Base-by-base conservation (phyloP, 2,113 vertebrate species). In the Capricornis sumatraensis region DNA sequence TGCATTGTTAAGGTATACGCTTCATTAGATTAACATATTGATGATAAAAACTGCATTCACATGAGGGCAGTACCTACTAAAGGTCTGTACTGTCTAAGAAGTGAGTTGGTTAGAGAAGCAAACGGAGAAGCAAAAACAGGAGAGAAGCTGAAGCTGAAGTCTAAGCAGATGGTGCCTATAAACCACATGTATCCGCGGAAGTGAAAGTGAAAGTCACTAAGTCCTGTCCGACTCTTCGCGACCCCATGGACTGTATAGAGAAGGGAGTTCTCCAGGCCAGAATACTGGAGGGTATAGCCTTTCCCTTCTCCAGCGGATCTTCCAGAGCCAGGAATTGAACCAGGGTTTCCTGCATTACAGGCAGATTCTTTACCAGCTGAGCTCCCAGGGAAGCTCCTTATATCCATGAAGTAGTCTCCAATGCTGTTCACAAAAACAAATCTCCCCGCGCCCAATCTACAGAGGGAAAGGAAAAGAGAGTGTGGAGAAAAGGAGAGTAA, bases 141-240 rank as follows among this genome's bases (percentile, higher is more conserved):
- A 85, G 47, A 95, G 11, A 96, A 55, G 8, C 50, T 2, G 11
- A 85, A 87, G 6, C 47, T 67, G 4, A 47, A 87, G 7, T 88
- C 5, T 40, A 25, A 60, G 55, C 19, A 89, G 40, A n/a, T 47
- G 2, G 2, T 89, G 7, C 5, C 5, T 15, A 43, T 23, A 76
- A 57, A 21, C 15, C 3, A 23, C 12, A 7, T 30, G 58, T 43
- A 67, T 43, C 30, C 25, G 25, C 0, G 21, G 53, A 33, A 36
- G 33, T 67, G 33, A 19, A 19, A 67, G 16, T 67, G 64, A 21
- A 21, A 71, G 36, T 25, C 10, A 0, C 36, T 74, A 36, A 74
- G 2, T 74, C 21, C n/a, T 40, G n/a, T 74, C n/a, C 1, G 1
- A 74, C 5, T 74, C 67, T 40, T 40, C 0, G 36, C 5, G 1